These are phyloP conservation scores for Physocephala rufipes DNA, from an alignment of 2,888 invertebrate genomes.

Conservation along the genomic window DNA sequence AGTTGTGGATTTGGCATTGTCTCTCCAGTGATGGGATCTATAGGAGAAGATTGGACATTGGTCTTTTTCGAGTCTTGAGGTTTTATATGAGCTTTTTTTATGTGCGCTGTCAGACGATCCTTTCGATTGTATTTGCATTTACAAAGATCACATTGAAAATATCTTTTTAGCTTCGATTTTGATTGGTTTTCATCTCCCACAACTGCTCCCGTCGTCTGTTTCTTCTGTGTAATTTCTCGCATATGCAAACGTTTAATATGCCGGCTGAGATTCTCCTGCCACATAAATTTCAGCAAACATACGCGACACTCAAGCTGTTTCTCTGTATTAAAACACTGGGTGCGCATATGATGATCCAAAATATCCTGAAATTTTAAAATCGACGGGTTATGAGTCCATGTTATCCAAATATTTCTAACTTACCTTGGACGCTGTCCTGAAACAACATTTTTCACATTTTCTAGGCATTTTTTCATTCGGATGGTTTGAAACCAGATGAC, in stretches of 20 bases:
- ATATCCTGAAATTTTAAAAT: constrained; percentile 61
- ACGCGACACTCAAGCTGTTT: constrained; percentile 57
- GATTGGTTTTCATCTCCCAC: background rate
- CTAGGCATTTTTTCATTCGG: constrained; percentile 67
- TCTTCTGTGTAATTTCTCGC: background rate
- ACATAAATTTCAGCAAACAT: constrained; percentile 62
- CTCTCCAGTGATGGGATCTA: constrained; percentile 29
- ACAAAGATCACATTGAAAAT: constrained; percentile 58
- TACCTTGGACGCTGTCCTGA: constrained; percentile 68
- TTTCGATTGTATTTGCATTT: constrained; percentile 61
- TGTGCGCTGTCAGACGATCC: constrained; percentile 59
- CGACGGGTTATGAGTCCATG: background rate
- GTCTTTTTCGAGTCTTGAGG: constrained; percentile 32
- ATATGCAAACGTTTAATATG: constrained; percentile 53
- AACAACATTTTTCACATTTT: constrained; percentile 68
- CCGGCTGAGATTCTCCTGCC: constrained; percentile 58
- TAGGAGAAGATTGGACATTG: constrained; percentile 33
- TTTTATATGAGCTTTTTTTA: constrained; percentile 54
- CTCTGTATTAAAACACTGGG: constrained; percentile 59
- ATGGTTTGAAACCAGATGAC: constrained; percentile 60
- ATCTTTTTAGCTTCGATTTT: constrained; percentile 37
- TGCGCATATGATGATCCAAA: constrained; percentile 68
- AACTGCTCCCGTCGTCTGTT: too few species aligned
- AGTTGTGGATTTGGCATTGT: constrained; percentile 31
- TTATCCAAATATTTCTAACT: background rate